Base-by-base conservation (phyloP, 92 coral and sea anemone species). In the Desmophyllum pertusum region DNA sequence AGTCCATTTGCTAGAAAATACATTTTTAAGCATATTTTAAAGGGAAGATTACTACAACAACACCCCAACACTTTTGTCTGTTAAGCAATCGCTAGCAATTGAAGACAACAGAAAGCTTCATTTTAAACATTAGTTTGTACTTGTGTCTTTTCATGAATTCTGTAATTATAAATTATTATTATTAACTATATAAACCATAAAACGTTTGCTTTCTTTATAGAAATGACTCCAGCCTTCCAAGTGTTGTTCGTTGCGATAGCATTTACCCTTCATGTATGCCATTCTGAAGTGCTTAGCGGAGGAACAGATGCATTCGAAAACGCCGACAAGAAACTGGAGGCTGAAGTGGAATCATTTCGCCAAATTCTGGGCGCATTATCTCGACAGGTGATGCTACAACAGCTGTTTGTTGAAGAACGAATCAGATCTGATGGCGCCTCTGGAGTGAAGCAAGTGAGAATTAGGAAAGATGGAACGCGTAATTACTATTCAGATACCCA, bases 331-430 rank as follows among this genome's bases (percentile, higher is more conserved):
- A 37, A 67, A 48, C 76, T 68, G n/a, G 9, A 46, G 25, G 40
- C 51, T 52, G 61, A 87, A 15, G 18, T 88, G 37, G 52, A 78
- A 25, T 66, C 57, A 19, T 25, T 90, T 36, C 85, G 52, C 13
- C 71, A 78, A 15, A 84, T 80, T 23, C 48, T 92, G 40, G 98
- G 90, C 5, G 87, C 98, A 0, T 41, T 92, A 30, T 75, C 88
- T 23, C 89, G 95, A 45, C 98, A 94, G 72, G 84, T 92, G 38
- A 93, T 94, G 90, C 72, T 94, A 25, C 95, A 92, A 68, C 98
- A 92, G 67, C 53, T 88, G 68, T 92, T 85, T 62, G 76, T 88
- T 33, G 98, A 94, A 57, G 98, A 94, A 76, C 85, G 90, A 14
- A 80, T 94, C 48, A 63, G 98, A 42, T 85, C 98, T 19, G 98